These are phyloP conservation scores for Heteromyza rotundicornis DNA, from an alignment of 2,888 invertebrate species.

Conservation along the genomic window DNA sequence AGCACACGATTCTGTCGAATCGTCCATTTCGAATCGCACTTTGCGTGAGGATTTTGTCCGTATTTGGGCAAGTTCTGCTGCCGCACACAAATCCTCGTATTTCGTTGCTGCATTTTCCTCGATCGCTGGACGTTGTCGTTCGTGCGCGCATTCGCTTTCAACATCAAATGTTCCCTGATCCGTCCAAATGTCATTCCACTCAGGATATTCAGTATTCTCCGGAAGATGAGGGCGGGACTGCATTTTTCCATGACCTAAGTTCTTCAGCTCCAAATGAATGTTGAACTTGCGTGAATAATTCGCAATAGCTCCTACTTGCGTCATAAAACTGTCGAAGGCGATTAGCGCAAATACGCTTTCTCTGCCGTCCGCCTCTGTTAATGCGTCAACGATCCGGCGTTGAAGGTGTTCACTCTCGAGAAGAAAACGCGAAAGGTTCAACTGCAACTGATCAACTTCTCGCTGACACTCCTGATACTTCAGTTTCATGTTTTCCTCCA, in stretches of 20 bases:
- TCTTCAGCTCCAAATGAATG: slow-evolving; percentile 29
- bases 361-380: not conserved
- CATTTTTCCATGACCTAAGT: no score
- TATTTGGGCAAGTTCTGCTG: no score
- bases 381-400: not conserved
- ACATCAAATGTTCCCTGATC: no score
- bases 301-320: slow-evolving; percentile 27
- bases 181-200: slow-evolving; percentile 22
- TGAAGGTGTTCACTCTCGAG: slow-evolving; percentile 23
- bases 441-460: slow-evolving; percentile 28
- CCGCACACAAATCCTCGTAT: no score
- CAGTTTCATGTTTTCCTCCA: slow-evolving; percentile 28
- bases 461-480: slow-evolving; percentile 32
- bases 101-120: not conserved
- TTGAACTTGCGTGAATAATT: slow-evolving; percentile 35
- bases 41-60: no score
- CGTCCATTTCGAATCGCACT: no score
- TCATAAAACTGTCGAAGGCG: slow-evolving; percentile 34
- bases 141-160: no score
- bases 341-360: slow-evolving; percentile 13
- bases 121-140: no score
- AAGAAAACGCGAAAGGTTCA: slow-evolving; percentile 26
- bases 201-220: no score
- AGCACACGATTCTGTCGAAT: not conserved
- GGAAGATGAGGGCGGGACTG: no score